Percentiles rank a stretch among this genome's conserved stretches.
phyloP scores from a whole-genome alignment of 2,888 invertebrate genomes.

The Tetropium fuscum region DNA sequence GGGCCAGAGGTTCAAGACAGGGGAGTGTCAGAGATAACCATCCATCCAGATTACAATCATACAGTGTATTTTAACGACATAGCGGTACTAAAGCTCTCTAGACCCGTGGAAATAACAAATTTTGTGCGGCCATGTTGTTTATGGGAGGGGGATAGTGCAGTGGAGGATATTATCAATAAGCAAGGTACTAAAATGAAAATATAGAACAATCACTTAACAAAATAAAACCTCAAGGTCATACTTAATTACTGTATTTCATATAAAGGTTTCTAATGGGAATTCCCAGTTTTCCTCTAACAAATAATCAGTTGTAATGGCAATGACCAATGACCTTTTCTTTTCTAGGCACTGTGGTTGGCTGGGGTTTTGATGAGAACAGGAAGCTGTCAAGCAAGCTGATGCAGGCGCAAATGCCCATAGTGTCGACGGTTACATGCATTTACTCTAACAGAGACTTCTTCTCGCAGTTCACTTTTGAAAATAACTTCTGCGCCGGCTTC shows the following conservation, averaged over 20 bases:
- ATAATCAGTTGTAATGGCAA: too few species aligned
- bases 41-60: constrained; percentile 64
- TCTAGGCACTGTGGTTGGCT: constrained; percentile 60
- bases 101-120: constrained; percentile 66
- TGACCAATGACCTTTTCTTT: too few species aligned
- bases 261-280: too few species aligned
- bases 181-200: too few species aligned
- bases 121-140: constrained; percentile 72
- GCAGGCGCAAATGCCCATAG: constrained; percentile 72
- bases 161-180: constrained; percentile 50
- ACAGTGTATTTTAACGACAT: constrained; percentile 67
- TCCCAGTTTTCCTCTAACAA: too few species aligned
- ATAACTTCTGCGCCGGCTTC: constrained; percentile 68
- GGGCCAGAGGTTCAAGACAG: constrained; percentile 67
- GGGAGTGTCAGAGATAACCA: constrained; percentile 60
- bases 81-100: constrained; percentile 68
- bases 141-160: constrained; percentile 63
- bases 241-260: too few species aligned
- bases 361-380: constrained; percentile 71
- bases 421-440: constrained; percentile 71
- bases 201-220: too few species aligned
- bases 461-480: constrained; percentile 70
- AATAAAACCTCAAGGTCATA: too few species aligned
- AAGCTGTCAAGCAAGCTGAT: constrained; percentile 70
- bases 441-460: constrained; percentile 73